phyloP scores from a whole-genome alignment of 2,113 vertebrate genomes.

The Phyllostomus discolor region DNA sequence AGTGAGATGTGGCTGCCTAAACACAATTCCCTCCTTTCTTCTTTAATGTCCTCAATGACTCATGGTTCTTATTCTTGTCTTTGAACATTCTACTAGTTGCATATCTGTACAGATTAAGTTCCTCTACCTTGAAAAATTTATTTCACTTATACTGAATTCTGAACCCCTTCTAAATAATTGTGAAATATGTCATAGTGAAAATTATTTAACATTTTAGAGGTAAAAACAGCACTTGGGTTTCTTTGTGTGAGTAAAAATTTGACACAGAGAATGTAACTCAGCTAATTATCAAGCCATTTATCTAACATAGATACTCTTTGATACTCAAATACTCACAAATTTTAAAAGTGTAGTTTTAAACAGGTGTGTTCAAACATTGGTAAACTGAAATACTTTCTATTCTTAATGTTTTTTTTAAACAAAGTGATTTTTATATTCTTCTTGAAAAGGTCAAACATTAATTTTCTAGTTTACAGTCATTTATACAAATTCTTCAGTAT shows the following conservation, averaged over 20 bases:
- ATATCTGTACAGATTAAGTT: background rate
- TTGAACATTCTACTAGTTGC: background rate
- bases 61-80: background rate
- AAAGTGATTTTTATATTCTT: slow-evolving; percentile 7
- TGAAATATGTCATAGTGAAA: background rate
- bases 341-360: background rate
- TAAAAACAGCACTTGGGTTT: background rate
- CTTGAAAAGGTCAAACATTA: background rate
- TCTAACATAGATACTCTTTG: background rate
- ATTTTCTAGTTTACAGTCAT: background rate
- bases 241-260: background rate
- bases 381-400: background rate
- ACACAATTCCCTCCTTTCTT: background rate
- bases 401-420: background rate
- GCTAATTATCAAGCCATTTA: background rate
- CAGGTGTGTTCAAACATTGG: background rate
- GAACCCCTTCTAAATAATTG: background rate
- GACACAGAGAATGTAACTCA: background rate
- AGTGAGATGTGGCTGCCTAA: background rate
- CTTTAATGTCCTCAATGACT: background rate
- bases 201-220: background rate
- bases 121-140: background rate
- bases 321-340: too few species aligned
- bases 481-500: background rate
- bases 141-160: background rate